Evolutionary conservation across 2,888 invertebrate species (phyloP).

Genomic region (Pachycephus smyrnensis): DNA sequence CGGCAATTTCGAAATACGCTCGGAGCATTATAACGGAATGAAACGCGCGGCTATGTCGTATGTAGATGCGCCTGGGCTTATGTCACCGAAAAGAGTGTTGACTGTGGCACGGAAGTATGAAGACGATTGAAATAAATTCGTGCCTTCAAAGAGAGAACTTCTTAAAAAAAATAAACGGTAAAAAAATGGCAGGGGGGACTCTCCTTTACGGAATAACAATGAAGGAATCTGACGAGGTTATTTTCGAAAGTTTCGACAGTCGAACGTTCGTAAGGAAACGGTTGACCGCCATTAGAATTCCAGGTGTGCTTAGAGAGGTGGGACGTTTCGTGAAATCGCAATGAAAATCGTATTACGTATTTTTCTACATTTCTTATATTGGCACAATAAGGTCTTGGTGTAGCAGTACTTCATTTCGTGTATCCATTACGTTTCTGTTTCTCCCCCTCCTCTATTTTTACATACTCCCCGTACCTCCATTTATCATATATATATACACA

Average conservation of each 20-base stretch:
- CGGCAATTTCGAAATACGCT: conserved; percentile 3
- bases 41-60: background rate
- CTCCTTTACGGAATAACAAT: conserved; percentile 15
- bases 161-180: background rate
- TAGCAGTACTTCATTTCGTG: background rate
- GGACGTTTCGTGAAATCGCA: background rate
- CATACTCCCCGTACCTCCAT: background rate
- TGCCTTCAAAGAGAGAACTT: background rate
- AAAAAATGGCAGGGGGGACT: background rate
- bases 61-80: background rate
- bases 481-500: background rate
- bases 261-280: background rate
- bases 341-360: background rate
- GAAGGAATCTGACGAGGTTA: conserved; percentile 28
- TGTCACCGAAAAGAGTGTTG: background rate
- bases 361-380: background rate
- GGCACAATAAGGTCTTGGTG: background rate
- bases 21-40: conserved; percentile 32
- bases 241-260: conserved; percentile 5
- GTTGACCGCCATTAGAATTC: background rate
- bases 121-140: background rate
- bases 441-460: background rate
- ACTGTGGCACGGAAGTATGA: background rate
- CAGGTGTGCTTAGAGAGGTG: background rate
- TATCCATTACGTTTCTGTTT: background rate